These are phyloP conservation scores for Pachycephala philippinensis DNA, from an alignment of 2,113 vertebrate genomes.

Conservation along the genomic window DNA sequence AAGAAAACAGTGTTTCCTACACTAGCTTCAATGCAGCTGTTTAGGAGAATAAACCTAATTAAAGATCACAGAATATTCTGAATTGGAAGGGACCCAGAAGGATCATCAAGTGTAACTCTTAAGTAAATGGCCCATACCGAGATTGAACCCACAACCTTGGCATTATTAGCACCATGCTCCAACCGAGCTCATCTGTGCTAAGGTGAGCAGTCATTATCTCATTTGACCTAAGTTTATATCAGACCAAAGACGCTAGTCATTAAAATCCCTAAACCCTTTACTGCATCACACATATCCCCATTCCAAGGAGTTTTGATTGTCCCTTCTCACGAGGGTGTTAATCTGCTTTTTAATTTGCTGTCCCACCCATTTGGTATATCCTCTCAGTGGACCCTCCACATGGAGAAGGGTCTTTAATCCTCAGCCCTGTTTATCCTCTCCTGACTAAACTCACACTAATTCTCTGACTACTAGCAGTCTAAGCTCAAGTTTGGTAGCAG, in stretches of 20 bases:
- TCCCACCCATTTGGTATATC: not conserved
- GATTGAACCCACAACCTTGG: not conserved
- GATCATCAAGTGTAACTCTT: not conserved
- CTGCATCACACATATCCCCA: not conserved
- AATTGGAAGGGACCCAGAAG: not conserved
- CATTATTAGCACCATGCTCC: not conserved
- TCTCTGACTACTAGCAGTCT: not conserved
- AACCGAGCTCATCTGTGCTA: not conserved
- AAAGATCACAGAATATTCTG: not conserved
- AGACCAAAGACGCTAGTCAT: not conserved
- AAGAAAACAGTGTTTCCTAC: not conserved
- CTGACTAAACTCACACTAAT: not conserved
- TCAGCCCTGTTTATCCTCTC: not conserved
- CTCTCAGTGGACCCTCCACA: not conserved
- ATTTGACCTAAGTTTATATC: not conserved
- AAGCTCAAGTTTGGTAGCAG: not conserved
- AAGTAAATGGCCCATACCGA: not conserved
- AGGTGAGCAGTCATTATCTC: not conserved
- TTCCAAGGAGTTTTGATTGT: not conserved
- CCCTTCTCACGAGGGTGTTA: not conserved
- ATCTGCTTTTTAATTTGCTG: not conserved
- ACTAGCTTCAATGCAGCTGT: not conserved
- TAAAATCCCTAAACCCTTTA: not conserved
- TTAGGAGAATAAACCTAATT: not conserved
- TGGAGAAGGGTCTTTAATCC: not conserved